Base-by-base conservation (phyloP, 2,113 vertebrate genomes). In the Chlorodrepanis virens region DNA sequence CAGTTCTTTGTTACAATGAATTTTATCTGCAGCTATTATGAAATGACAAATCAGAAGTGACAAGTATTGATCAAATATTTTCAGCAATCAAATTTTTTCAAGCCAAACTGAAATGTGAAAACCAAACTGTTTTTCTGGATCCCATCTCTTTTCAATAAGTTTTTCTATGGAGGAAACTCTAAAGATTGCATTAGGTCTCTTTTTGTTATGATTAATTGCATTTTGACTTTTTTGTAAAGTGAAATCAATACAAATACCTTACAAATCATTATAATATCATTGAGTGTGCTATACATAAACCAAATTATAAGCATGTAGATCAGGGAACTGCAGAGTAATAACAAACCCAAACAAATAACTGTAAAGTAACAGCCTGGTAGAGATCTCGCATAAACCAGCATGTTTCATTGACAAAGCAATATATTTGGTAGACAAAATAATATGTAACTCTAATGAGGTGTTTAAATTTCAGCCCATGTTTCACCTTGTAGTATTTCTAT, bases 401-500 rank as follows among this genome's bases (percentile, higher is more conserved):
- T 93, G 93, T 96, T 97, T 87, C 94, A 94, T 94, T 94, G 96
- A 94, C 89, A 92, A 95, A 96, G 95, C 85, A 93, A 96, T 97
- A 94, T 74, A 93, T 97, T 97, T 94, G 83, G 74, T 90, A 91
- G 94, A 83, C 72, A 91, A 95, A 95, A 96, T 94, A 94, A 95
- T 95, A 92, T 91, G 85, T 94, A 96, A 95, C 92, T 92, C 96
- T 97, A 97, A 97, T 94, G 96, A 97, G 94, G 89, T 96, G 93
- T 95, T 97, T 96, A 97, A 96, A 96, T 97, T 97, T 93, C 96
- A 95, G 91, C 78, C 87, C 42, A 35, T 96, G 96, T 92, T 96
- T 96, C 78, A 97, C 95, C 90, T 96, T 96, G 96, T 97, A 96
- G 88, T 95, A 89, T 97, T 95, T 97, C 88, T 94, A 49, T 93